Percentiles rank a stretch among this genome's conserved stretches.
Evolutionary conservation across 2,113 vertebrate genomes (phyloP).

Genomic region (Cettia cetti): DNA sequence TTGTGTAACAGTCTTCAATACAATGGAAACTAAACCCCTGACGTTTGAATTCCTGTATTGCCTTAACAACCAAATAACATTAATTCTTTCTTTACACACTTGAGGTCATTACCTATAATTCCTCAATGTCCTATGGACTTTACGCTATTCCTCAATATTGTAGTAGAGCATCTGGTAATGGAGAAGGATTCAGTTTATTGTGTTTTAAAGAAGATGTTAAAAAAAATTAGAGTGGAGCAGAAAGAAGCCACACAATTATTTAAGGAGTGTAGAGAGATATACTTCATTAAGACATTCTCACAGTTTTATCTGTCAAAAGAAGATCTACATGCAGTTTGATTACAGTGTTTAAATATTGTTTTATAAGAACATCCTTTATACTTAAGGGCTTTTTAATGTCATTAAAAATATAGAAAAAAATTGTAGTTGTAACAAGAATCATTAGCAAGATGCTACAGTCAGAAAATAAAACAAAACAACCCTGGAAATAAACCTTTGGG

Average conservation of each 20-base stretch:
- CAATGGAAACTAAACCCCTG: not conserved
- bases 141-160: not conserved
- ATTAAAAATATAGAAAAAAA: rapidly evolving
- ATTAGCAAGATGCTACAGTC: not conserved
- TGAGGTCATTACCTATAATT: not conserved
- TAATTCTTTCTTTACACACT: not conserved
- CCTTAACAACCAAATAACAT: not conserved
- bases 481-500: not conserved
- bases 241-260: not conserved
- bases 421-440: not conserved
- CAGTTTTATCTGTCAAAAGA: not conserved
- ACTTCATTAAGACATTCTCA: not conserved
- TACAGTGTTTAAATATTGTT: not conserved
- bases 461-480: not conserved
- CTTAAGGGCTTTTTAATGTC: not conserved
- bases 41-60: not conserved
- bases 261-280: not conserved
- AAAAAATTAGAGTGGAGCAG: not conserved
- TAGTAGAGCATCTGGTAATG: not conserved
- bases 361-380: not conserved
- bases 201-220: not conserved
- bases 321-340: not conserved
- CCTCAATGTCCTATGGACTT: not conserved
- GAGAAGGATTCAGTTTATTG: not conserved
- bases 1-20: not conserved